phyloP scores from a whole-genome alignment of 2,888 invertebrate genomes.

The Hyposoter dolosus region DNA sequence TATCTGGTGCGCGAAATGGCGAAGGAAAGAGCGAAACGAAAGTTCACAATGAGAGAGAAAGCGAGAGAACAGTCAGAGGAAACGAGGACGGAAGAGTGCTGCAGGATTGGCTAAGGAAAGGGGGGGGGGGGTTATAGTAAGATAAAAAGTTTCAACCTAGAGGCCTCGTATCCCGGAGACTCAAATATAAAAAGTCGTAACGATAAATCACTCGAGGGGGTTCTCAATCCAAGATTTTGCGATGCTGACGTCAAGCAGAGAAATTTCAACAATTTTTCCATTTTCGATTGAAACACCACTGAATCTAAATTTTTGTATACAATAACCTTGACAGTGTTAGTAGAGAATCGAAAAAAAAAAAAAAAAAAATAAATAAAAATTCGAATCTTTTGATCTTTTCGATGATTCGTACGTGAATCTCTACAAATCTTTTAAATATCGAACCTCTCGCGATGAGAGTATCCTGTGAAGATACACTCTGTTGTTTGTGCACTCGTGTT shows the following conservation, averaged over 20 bases:
- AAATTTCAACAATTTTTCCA: constrained; percentile 25
- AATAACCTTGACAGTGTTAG: background rate
- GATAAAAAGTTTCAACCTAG: constrained; percentile 67
- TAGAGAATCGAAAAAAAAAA: background rate
- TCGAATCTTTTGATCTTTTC: background rate
- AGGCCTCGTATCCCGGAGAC: constrained; percentile 55
- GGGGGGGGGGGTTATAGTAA: constrained; percentile 32
- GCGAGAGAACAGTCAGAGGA: background rate
- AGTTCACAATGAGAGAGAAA: background rate
- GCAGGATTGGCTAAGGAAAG: background rate
- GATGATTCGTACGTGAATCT: background rate
- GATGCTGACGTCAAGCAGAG: constrained; percentile 50
- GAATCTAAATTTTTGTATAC: constrained; percentile 49
- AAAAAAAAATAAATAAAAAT: constrained; percentile 15
- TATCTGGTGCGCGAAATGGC: constrained; percentile 40
- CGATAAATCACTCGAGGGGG: constrained; percentile 66
- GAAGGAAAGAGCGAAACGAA: constrained; percentile 11
- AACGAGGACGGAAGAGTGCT: constrained; percentile 19
- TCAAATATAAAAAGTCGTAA: constrained; percentile 70
- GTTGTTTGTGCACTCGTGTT: constrained; percentile 21
- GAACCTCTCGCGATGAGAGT: background rate
- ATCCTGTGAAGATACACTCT: background rate
- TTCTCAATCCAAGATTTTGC: constrained; percentile 64
- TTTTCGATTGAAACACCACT: constrained; percentile 32
- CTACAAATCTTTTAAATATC: background rate